These are phyloP conservation scores for Hermetia illucens DNA, from an alignment of 1,140 invertebrate species.

Conservation along the genomic window DNA sequence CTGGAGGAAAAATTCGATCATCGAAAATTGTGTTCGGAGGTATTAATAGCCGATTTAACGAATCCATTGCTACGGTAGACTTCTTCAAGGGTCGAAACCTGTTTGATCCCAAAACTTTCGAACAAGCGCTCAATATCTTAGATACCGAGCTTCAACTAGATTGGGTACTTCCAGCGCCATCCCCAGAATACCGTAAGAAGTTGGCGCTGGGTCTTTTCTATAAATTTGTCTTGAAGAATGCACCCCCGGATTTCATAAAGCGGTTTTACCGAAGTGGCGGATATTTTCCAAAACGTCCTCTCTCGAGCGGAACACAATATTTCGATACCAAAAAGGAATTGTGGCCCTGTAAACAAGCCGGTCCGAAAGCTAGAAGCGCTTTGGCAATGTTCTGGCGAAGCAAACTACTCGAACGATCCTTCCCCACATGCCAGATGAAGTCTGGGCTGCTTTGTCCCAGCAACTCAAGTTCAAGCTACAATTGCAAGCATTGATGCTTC, in stretches of 20 bases:
- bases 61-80: constrained; percentile 51
- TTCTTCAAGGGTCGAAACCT: constrained; percentile 43
- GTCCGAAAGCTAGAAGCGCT: constrained; percentile 54
- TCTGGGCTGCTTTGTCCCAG: constrained; percentile 48
- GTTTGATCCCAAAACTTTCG: constrained; percentile 33
- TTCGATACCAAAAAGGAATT: constrained; percentile 47
- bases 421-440: constrained; percentile 36
- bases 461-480: constrained; percentile 36
- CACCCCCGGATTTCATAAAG: constrained; percentile 24
- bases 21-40: constrained; percentile 45
- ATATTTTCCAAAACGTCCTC: constrained; percentile 35
- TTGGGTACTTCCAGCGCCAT: constrained; percentile 43
- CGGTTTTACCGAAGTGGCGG: constrained; percentile 33
- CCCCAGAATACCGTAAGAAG: constrained; percentile 46
- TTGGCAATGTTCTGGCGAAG: constrained; percentile 54
- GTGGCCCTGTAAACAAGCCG: constrained; percentile 62
- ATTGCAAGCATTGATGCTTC: constrained; percentile 40
- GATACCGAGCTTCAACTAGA: constrained; percentile 46
- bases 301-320: constrained; percentile 51
- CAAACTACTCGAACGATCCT: constrained; percentile 52
- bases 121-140: constrained; percentile 41
- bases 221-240: constrained; percentile 44
- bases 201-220: constrained; percentile 58
- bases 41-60: constrained; percentile 53
- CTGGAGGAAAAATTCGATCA: constrained; percentile 11